These are phyloP conservation scores for Elysia chlorotica DNA, from an alignment of 1,140 invertebrate genomes.

Conservation along the genomic window DNA sequence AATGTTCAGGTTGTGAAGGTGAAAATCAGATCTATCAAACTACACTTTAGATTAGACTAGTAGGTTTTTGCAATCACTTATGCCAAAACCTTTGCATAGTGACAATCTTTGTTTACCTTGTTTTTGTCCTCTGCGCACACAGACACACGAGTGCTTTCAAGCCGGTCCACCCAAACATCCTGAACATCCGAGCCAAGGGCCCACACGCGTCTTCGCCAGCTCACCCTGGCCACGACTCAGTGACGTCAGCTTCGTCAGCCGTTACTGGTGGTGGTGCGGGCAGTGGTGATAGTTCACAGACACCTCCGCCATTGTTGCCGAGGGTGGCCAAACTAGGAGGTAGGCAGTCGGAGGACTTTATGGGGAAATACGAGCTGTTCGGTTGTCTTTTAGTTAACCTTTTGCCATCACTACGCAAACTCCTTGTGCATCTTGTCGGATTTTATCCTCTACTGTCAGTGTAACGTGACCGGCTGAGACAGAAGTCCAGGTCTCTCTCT, in stretches of 20 bases:
- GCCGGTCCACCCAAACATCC: constrained; percentile 35
- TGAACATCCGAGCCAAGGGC: constrained; percentile 38
- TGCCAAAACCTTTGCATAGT: not conserved
- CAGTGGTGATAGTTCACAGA: not conserved
- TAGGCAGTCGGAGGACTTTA: too few species aligned
- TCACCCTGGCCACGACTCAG: not conserved
- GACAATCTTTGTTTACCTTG: not conserved
- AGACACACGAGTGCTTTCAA: constrained; percentile 38
- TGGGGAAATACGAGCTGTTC: too few species aligned
- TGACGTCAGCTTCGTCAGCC: not conserved
- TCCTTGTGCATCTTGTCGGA: too few species aligned
- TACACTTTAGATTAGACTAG: not conserved
- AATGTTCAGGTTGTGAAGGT: not conserved
- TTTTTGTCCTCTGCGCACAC: not conserved
- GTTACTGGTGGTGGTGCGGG: not conserved
- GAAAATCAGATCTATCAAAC: not conserved
- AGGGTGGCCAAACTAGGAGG: constrained; percentile 20
- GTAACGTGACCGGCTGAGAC: too few species aligned
- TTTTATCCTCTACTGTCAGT: too few species aligned
- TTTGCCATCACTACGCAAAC: too few species aligned
- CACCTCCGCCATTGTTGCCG: constrained; percentile 14
- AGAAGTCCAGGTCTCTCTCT: too few species aligned
- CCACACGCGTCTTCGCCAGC: not conserved
- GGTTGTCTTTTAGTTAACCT: too few species aligned
- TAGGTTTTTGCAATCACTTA: not conserved